These are phyloP conservation scores for Hyposoter dolosus DNA, from an alignment of 2,888 invertebrate genomes.

Conservation along the genomic window DNA sequence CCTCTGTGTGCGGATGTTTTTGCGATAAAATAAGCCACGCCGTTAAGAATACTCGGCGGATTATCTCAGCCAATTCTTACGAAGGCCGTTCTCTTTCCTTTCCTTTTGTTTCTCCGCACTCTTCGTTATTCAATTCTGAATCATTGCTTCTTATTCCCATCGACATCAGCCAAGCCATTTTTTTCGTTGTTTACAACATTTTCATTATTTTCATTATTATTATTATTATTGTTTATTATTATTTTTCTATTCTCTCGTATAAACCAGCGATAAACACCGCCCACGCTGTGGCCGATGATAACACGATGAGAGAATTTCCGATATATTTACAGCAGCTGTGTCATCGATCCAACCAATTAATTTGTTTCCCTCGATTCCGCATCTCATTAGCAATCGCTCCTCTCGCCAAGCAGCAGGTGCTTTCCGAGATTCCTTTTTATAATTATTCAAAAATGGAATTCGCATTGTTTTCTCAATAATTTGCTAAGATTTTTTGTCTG, in stretches of 20 bases:
- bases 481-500: neutral
- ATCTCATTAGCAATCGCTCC: constrained; percentile 12
- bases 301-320: constrained; percentile 9
- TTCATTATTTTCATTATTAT: neutral
- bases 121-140: neutral
- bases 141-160: neutral
- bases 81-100: neutral
- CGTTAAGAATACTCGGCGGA: neutral
- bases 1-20: neutral
- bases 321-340: constrained; percentile 18
- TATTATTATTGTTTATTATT: neutral
- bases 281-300: neutral
- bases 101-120: neutral
- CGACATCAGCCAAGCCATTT: neutral
- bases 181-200: constrained; percentile 30
- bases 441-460: neutral
- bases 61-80: neutral
- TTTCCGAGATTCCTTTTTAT: neutral
- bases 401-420: neutral
- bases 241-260: neutral
- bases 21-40: neutral
- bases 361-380: constrained; percentile 1
- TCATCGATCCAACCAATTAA: constrained; percentile 25
- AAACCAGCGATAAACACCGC: neutral
- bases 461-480: no score